Conservation (phyloP, 2,888 invertebrate species). For the Thera obeliscata region DNA sequence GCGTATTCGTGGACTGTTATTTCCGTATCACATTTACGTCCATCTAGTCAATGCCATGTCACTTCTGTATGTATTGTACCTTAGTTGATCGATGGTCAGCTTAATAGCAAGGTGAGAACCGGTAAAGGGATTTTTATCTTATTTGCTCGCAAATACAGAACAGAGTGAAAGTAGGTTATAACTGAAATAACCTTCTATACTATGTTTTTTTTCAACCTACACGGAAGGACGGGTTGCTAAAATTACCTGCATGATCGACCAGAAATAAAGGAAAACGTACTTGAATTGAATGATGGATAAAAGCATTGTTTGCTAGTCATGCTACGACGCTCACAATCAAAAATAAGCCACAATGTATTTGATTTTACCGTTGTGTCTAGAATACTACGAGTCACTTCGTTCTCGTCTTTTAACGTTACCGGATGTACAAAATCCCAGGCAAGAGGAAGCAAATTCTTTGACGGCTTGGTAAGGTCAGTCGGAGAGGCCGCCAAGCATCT, state of each 20-base stretch:
- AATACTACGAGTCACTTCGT: conserved; percentile 3
- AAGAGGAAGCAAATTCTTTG: conserved; percentile 36
- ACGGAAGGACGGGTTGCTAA: neutral
- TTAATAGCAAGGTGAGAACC: neutral
- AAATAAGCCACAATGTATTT: conserved; percentile 1
- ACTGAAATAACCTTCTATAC: no score
- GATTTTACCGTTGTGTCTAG: neutral
- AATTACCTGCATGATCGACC: neutral
- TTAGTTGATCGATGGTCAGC: neutral
- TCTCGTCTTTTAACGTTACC: conserved; percentile 11
- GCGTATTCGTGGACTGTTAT: neutral
- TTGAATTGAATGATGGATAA: neutral
- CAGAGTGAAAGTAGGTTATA: no score
- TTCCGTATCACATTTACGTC: conserved; percentile 1
- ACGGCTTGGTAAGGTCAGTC: conserved; percentile 35
- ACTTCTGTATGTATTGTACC: neutral
- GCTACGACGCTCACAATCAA: neutral
- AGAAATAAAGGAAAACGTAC: neutral
- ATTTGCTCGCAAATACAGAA: no score
- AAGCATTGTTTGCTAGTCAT: conserved; percentile 4
- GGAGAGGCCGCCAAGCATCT: conserved; percentile 16
- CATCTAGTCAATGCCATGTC: neutral
- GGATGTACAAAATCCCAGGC: conserved; percentile 19
- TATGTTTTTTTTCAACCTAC: neutral
- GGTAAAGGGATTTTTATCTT: neutral